Evolutionary conservation across 2,113 vertebrate species (phyloP), one percentile per base, ranked within the genome.

Genomic region (Orcinus orca): DNA sequence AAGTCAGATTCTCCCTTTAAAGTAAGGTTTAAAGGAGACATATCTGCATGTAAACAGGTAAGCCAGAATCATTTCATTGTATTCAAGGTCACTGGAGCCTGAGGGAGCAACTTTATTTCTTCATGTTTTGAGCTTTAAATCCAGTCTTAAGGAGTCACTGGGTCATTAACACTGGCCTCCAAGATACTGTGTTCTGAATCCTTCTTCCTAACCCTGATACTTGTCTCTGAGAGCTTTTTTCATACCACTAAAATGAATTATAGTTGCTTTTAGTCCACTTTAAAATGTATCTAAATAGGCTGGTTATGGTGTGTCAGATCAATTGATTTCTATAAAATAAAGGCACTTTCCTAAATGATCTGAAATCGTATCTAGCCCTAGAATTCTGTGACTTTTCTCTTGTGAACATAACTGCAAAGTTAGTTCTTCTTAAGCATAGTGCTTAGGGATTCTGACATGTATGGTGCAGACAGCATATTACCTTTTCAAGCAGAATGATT

Each of bases 61-160:
- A 88, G 83, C 44, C 20, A 67, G 89, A 74, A 70, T 80, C 4
- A 60, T 83, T 79, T 82, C 11, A 26, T 73, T 95, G 9, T 73
- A 90, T 80, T 95, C 50, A 68, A 50, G 62, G 60, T 93, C 38
- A 93, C 10, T 87, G 92, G 63, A 84, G 36, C 50, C 63, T 92
- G 86, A 96, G 5, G n/a, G 41, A 96, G 62, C 36, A 89, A 18
- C 50, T 96, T 73, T 55, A 29, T 90, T 95, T 87, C 58, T 47
- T 92, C 11, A 10, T 18, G 65, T 84, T 90, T 77, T 83, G 44
- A 71, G 21, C 53, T 94, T 92, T 93, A 62, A 36, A 68, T 90
- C 13, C 29, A 67, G 20, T 53, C 38, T 62, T 79, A 41, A 71
- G 58, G 70, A 88, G n/a, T 81, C 47, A 60, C 60, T 91, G 33